Base-by-base conservation (phyloP, 2,888 invertebrate genomes). In the Argyresthia goedartella region DNA sequence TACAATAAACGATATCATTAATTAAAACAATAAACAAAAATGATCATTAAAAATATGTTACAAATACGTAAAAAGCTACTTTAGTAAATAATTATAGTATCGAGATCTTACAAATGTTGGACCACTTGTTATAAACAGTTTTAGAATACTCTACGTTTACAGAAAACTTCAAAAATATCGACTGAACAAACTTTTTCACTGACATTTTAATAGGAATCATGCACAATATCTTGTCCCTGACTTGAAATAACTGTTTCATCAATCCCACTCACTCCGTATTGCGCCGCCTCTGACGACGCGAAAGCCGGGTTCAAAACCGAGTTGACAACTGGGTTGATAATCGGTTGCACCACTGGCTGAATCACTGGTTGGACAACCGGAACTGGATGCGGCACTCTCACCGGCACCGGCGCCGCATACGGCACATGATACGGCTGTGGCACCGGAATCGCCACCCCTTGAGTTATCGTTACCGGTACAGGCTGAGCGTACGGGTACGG, bases 401-500 rank as follows among this genome's bases (percentile, higher is more conserved):
- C 82, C 51, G 76, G 79, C 47, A 75, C 81, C 33, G 76, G 76
- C 11, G 76, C 79, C 43, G 78, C 81, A 33, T 79, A 79, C 48
- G 66, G 73, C 52, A 82, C 87, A 1, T 76, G 72, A 44, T 88
- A 85, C 9, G 89, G 88, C 53, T 87, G 87, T 0, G 89, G 87
- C 0, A 89, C 86, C 1, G 88, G 88, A 41, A 88, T 82, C 1
- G 82, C 81, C 0, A 89, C 79, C 0, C 82, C 82, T 60, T 88
- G 88, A 0, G 87, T 87, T 0, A 88, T 67, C 1, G 81, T 75
- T 0, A 88, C 82, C 0, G 88, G 87, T 1, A 87, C 81, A 0
- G 88, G 88, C 52, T 88, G 88, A 10, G 89, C 78, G 0, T 89
- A 79, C 0, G 87, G 82, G 34, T 88, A 88, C 3, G 89, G 86